Base-by-base conservation (phyloP, 1,140 invertebrate genomes). In the Homarus americanus region DNA sequence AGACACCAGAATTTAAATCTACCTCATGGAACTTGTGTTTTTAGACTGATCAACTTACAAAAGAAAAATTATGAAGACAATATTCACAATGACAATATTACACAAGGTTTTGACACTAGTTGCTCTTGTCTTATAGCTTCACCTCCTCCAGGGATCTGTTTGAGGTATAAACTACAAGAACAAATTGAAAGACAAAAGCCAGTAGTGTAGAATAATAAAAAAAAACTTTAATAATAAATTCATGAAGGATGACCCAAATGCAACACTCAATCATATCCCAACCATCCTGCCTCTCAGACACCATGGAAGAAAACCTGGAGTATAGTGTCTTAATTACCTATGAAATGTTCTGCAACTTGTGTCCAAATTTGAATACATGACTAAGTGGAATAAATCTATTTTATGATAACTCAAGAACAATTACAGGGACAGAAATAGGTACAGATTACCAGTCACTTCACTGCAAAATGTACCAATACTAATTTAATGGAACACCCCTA, bases 221-320 rank as follows among this genome's bases (percentile, higher is more conserved):
- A 32, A 69, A 7, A n/a, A 69, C 24, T 7, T 28, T 7, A 69
- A 28, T 9, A 28, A 32, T 32, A 28, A 28, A 7, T 7, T n/a
- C 24, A 9, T 28, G 4, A 63, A 20, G 15, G 12, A 20, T 24
- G 4, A 17, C 24, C 0, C 20, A 5, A 4, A 24, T 63, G 7
- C 15, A 63, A 15, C 36, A 78, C 41, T 40, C 75, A 78, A 44
- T n/a, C 38, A 78, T 28, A 28, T 28, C 20, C 17, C 75, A 79
- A 15, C 32, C 76, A 79, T 20, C 28, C 76, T 79, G 20, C 76
- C 40, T 49, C 76, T 40, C 76, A 44, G 40, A 40, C 73, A n/a
- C 10, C 10, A 79, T 79, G 76, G 76, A 79, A 79, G 76, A 79
- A 49, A 20, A 44, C 76, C 44, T 79, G 34, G 1, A 44, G 32